A percentile compares a stretch with the other conserved stretches of the same genome.
These are phyloP conservation scores for Heteromormyrus szaboi DNA, from an alignment of 2,797 vertebrate genomes.

Conservation along the genomic window DNA sequence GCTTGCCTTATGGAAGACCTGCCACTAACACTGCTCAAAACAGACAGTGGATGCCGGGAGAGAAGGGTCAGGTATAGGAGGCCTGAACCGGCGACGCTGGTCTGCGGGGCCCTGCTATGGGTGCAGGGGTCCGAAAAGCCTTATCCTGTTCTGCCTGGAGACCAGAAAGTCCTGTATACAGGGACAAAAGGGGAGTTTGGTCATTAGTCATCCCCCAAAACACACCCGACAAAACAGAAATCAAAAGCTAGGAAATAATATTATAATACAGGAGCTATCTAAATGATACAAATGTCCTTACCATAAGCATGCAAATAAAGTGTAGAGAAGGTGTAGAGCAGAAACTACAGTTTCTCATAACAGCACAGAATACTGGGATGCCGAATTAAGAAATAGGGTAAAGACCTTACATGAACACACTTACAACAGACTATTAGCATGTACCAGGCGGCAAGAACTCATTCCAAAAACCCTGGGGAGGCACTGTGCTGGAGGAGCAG, in stretches of 20 bases:
- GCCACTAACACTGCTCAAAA: slow-evolving; percentile 28
- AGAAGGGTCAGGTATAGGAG: neutral
- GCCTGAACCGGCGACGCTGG: neutral
- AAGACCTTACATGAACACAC: neutral
- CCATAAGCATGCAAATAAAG: neutral
- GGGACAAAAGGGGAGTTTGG: neutral
- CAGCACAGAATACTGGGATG: neutral
- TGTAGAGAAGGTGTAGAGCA: neutral
- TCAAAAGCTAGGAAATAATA: neutral
- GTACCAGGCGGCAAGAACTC: neutral
- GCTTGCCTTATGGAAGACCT: slow-evolving; percentile 47
- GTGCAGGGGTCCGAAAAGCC: neutral
- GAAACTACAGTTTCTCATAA: neutral
- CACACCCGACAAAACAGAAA: neutral
- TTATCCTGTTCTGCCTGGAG: neutral
- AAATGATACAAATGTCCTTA: neutral
- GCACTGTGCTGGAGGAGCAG: neutral
- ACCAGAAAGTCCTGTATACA: neutral
- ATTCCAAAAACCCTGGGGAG: neutral
- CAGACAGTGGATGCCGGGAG: slow-evolving; percentile 22
- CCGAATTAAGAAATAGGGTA: neutral
- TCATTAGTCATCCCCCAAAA: slow-evolving; percentile 1
- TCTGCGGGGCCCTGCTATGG: slow-evolving; percentile 24
- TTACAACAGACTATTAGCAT: neutral
- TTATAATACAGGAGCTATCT: neutral